Base-by-base conservation (phyloP, 2,113 vertebrate genomes). In the Oceanodroma tethys region DNA sequence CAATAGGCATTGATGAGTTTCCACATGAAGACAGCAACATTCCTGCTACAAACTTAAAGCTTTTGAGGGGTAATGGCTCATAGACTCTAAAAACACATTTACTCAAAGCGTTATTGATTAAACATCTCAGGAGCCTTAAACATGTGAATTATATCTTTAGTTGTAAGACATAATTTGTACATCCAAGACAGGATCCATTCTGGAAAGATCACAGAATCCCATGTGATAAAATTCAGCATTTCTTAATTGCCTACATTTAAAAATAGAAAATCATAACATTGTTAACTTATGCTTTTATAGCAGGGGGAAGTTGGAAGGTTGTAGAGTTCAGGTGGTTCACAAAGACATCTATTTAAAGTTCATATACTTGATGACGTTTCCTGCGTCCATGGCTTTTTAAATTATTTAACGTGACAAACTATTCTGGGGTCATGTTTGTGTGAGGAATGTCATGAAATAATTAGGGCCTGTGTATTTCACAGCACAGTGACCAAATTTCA, bases 1-100 rank as follows among this genome's bases (percentile, higher is more conserved):
- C 96, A 94, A 93, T 91, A 92, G 65, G 32, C 88, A 92, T 93
- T 76, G 88, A 96, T 96, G 95, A 90, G 38, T 63, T 94, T 97
- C n/a, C 81, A 76, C 78, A 87, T 32, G 90, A 95, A 86, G 81
- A 89, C 26, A 65, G 22, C 10, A 70, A 92, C n/a, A 50, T 85
- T 90, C 40, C 70, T 93, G 50, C 13, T 71, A 91, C 75, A 93
- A 89, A 85, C 67, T 68, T 87, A 18, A 4, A 86, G 71, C 78
- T 95, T 93, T 90, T 76, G 70, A 90, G 55, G n/a, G 34, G 34
- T 81, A 95, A 88, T 81, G 82, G 65, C 75, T 93, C 81, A 66
- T 59, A 84, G 81, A 83, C n/a, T 80, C 63, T 66, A 81, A 83
- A 94, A 90, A 2, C 55, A 86, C 40, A 81, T 78, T 90, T 93